Percentiles rank a stretch among this genome's conserved stretches.
These are phyloP conservation scores for Mythimna loreyi DNA, from an alignment of 2,888 invertebrate genomes.

Conservation along the genomic window DNA sequence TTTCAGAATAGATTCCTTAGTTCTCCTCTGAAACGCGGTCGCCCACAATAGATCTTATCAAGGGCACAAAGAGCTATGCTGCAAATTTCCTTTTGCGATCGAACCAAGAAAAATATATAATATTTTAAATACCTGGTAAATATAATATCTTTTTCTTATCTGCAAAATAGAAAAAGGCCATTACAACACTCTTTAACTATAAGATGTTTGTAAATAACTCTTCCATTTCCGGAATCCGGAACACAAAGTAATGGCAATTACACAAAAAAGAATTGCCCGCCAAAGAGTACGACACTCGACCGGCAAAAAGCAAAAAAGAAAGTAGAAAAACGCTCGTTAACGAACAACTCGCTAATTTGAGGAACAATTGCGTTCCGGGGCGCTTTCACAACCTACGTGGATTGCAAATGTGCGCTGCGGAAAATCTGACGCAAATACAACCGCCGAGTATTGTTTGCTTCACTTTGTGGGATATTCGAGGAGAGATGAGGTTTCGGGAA, in stretches of 20 bases:
- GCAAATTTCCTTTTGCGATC: too few species aligned
- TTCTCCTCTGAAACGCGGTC: too few species aligned
- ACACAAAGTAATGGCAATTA: conserved; percentile 55
- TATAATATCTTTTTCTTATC: background rate
- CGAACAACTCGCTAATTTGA: conserved; percentile 71
- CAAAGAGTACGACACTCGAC: conserved; percentile 53
- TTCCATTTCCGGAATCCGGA: background rate
- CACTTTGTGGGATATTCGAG: background rate
- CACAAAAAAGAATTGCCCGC: conserved; percentile 44
- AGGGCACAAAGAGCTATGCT: too few species aligned
- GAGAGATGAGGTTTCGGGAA: background rate
- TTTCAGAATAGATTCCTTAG: too few species aligned
- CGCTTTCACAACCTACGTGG: conserved; percentile 45
- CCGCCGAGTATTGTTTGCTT: background rate
- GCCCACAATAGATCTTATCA: too few species aligned
- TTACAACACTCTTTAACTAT: background rate
- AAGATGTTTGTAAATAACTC: conserved; percentile 1
- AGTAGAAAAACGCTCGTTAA: conserved; percentile 72
- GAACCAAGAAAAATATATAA: too few species aligned
- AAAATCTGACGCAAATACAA: conserved; percentile 45
- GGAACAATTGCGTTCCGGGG: conserved; percentile 60
- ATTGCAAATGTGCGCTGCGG: conserved; percentile 54
- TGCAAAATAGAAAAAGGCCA: background rate
- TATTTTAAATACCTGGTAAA: too few species aligned
- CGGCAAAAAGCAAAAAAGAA: conserved; percentile 63